Base-by-base conservation (phyloP, 2,797 vertebrate genomes). In the Spatula clypeata region DNA sequence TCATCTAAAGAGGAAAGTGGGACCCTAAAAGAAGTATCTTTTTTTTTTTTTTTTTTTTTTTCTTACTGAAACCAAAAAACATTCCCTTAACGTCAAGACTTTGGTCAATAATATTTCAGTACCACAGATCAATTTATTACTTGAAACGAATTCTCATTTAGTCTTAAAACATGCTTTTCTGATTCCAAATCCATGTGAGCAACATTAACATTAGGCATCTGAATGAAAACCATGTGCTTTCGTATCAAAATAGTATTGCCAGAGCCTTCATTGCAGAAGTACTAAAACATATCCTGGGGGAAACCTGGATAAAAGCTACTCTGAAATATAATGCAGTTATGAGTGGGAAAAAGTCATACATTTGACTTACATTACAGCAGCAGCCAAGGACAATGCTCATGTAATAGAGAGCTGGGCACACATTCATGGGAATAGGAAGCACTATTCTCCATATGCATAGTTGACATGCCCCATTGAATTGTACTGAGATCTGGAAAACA, bases 61-160 rank as follows among this genome's bases (percentile, higher is more conserved):
- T 77, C 67, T 72, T 42, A 65, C 31, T 61, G 51, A 71, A 79
- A 61, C 3, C 4, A 47, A 72, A 51, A 32, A 6, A 29, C 3
- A 1, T 58, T 86, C 73, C 20, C 21, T 62, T 77, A 66, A 47
- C 73, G 79, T 51, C n/a, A 85, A 42, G 58, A 38, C 13, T 79
- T 26, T 26, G 54, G n/a, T 66, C 26, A 77, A 62, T 9, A 73
- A 13, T 31, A 62, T 73, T 44, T 47, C 77, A 86, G 36, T 80
- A 49, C 26, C 70, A 65, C 17, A 38, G 9, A 60, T 57, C 31
- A 75, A 72, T 79, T 58, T 75, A 79, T 53, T 66, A 18, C 44
- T 91, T 55, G 12, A 79, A 72, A n/a, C 61, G 40, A 87, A 87
- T 91, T 73, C 38, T 60, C 16, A 79, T 93, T 86, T 89, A 79